A percentile compares a stretch with the other conserved stretches of the same genome.
Evolutionary conservation across 2,888 invertebrate species (phyloP).

Genomic region (Cheilosia vulpina): DNA sequence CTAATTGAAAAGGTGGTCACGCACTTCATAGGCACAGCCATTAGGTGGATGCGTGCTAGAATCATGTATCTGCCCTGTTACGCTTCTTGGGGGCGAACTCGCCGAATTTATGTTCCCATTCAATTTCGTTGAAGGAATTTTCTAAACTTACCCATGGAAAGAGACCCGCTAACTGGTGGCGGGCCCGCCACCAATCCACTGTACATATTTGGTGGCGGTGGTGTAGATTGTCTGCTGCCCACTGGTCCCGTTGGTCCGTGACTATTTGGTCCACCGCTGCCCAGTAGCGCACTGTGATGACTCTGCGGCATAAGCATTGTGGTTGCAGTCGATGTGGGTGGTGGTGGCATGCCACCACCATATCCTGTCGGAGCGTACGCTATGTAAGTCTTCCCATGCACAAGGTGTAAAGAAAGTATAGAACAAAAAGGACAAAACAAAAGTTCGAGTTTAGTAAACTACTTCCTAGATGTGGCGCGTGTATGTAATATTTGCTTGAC

Average conservation of each 20-base stretch:
- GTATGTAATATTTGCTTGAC: slow-evolving; percentile 39
- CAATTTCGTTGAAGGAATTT: background rate
- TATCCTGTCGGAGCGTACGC: slow-evolving; percentile 82
- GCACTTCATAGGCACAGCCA: slow-evolving; percentile 45
- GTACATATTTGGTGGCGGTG: slow-evolving; percentile 79
- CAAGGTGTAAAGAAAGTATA: slow-evolving; percentile 65
- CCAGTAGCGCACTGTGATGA: slow-evolving; percentile 78
- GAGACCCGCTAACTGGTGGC: slow-evolving; percentile 79
- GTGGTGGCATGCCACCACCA: slow-evolving; percentile 79
- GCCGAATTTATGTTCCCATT: slow-evolving; percentile 22
- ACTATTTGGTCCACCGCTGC: slow-evolving; percentile 74
- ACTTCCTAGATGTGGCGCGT: slow-evolving; percentile 16
- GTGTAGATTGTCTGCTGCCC: slow-evolving; percentile 77
- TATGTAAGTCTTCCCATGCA: slow-evolving; percentile 79
- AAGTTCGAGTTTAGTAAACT: slow-evolving; percentile 56
- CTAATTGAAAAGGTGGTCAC: slow-evolving; percentile 69
- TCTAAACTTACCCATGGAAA: slow-evolving; percentile 80
- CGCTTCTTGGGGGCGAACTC: background rate
- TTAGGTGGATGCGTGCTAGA: slow-evolving; percentile 29
- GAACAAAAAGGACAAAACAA: slow-evolving; percentile 15
- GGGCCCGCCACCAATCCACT: slow-evolving; percentile 79
- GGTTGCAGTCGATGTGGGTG: slow-evolving; percentile 79
- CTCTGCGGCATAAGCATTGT: slow-evolving; percentile 81
- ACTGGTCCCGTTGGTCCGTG: slow-evolving; percentile 70
- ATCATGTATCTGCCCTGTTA: background rate